phyloP scores from a whole-genome alignment of 92 coral and sea anemone genomes.

The Paragorgia papillata region DNA sequence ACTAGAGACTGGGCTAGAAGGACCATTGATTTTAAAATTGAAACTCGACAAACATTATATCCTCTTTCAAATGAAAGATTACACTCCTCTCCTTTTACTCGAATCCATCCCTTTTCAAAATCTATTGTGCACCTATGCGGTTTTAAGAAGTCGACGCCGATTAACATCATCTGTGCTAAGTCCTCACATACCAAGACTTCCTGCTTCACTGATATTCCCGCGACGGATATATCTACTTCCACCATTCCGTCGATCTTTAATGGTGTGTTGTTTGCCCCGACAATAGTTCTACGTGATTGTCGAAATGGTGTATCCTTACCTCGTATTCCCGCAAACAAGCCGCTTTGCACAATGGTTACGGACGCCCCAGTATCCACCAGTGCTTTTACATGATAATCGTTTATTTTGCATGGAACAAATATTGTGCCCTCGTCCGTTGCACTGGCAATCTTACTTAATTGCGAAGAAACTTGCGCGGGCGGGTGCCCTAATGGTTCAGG shows the following conservation, averaged over 20 bases:
- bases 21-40: slow-evolving; percentile 21
- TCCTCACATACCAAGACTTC: slow-evolving; percentile 35
- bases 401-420: slow-evolving; percentile 38
- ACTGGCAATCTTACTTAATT: slow-evolving; percentile 15
- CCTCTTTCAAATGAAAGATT: background rate
- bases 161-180: slow-evolving; percentile 39
- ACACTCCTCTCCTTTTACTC: slow-evolving; percentile 1
- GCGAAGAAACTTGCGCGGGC: slow-evolving; percentile 41
- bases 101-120: slow-evolving; percentile 22
- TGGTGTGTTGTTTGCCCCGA: slow-evolving; percentile 47
- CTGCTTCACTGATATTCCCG: slow-evolving; percentile 16
- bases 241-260: slow-evolving; percentile 29
- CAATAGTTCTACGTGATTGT: slow-evolving; percentile 3
- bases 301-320: slow-evolving; percentile 37
- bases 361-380: slow-evolving; percentile 51
- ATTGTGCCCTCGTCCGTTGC: slow-evolving; percentile 10
- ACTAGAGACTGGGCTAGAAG: background rate
- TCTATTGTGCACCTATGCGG: slow-evolving; percentile 36
- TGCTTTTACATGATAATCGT: slow-evolving; percentile 37
- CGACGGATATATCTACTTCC: slow-evolving; percentile 13
- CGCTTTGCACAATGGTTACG: slow-evolving; percentile 43
- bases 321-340: slow-evolving; percentile 34
- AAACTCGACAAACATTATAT: slow-evolving; percentile 27
- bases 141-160: slow-evolving; percentile 31
- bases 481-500: slow-evolving; percentile 39